Base-by-base conservation (phyloP, 2,888 invertebrate genomes). In the Halocaridina rubra region DNA sequence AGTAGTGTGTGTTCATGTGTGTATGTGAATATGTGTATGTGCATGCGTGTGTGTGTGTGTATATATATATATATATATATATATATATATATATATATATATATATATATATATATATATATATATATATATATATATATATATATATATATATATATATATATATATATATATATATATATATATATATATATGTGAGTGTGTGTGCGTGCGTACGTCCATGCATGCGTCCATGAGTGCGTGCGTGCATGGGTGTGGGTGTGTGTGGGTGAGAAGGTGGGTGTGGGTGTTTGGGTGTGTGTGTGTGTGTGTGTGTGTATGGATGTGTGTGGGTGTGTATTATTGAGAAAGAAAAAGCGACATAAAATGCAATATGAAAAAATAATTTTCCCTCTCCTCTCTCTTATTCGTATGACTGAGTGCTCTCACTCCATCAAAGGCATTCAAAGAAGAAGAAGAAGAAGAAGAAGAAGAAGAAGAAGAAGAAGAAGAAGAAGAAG, bases 131-230 rank as follows among this genome's bases (percentile, higher is more conserved):
- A 27, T 30, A 69, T n/a, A 69, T 30, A 69, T 30, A 69, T 30
- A 69, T n/a, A 69, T 30, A 69, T n/a, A 69, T 30, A 4, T 2
- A 69, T 30, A 69, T n/a, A 69, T 30, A 69, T n/a, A 69, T 30
- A 74, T 19, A 74, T 27, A 39, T 27, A 74, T 27, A 74, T 27
- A 74, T 27, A 74, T 27, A 74, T 19, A 74, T 27, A 74, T 19
- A 74, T 27, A 74, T 19, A 33, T 27, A 74, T 27, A 74, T 32
- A 74, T 4, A 74, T 74, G 39, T n/a, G n/a, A n/a, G n/a, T n/a
- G n/a, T n/a, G n/a, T n/a, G n/a, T n/a, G n/a, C n/a, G n/a, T n/a
- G n/a, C n/a, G n/a, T n/a, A n/a, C n/a, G n/a, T n/a, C n/a, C n/a
- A n/a, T n/a, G n/a, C n/a, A n/a, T n/a, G n/a, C n/a, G n/a, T n/a